Base-by-base conservation (phyloP, 1,140 invertebrate genomes). In the Hyposmocoma kahamanoa region DNA sequence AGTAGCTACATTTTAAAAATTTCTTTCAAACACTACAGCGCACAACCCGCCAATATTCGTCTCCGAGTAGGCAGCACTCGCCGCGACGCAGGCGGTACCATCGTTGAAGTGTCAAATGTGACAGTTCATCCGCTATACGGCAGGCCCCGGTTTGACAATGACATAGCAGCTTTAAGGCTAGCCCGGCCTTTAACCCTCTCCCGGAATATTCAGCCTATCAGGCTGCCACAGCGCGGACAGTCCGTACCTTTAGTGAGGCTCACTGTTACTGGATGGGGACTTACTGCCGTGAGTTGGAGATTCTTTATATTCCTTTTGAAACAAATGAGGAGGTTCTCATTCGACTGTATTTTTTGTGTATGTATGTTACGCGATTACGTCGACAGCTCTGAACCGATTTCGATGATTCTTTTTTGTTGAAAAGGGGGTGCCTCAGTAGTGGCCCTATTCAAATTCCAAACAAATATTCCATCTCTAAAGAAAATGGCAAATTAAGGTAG, bases 251-350 rank as follows among this genome's bases (percentile, higher is more conserved):
- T 84, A 0, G 81, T 73, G 0, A 53, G 70, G 17, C 47, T 87
- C 0, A 80, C 78, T 3, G 75, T 86, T 1, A 78, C 79, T 8
- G 84, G 85, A 9, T 86, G 82, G 82, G 85, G 82, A 2, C 39
- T 85, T 0, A 84, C 77, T 24, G 80, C 79, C 44, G 82, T 87
- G 44, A 77, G 74, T 66, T n/a, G n/a, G n/a, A n/a, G n/a, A n/a
- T n/a, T n/a, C n/a, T n/a, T n/a, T n/a, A n/a, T n/a, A n/a, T n/a
- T n/a, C n/a, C n/a, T n/a, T n/a, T n/a, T n/a, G n/a, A n/a, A n/a
- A n/a, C n/a, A n/a, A n/a, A n/a, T n/a, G n/a, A n/a, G n/a, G n/a
- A n/a, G n/a, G n/a, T n/a, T n/a, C n/a, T n/a, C n/a, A n/a, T n/a
- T n/a, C n/a, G n/a, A n/a, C n/a, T n/a, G n/a, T n/a, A n/a, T n/a